A percentile compares a stretch with the other conserved stretches of the same genome.
These are phyloP conservation scores for Drosophila ohnishii DNA, from an alignment of 1,140 invertebrate genomes.

Conservation along the genomic window DNA sequence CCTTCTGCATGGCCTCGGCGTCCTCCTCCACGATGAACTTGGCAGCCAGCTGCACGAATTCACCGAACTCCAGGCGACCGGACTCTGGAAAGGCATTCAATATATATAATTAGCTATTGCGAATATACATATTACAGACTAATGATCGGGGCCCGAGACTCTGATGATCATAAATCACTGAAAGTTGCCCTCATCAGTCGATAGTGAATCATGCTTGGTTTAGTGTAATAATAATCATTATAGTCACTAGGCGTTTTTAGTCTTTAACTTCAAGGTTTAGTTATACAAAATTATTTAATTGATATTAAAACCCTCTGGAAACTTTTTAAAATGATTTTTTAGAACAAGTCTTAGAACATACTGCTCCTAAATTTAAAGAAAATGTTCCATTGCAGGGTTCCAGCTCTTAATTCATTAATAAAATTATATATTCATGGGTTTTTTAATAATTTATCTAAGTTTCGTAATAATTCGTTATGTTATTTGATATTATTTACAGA, in stretches of 20 bases:
- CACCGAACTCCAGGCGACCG: conserved; percentile 96
- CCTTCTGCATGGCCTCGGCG: conserved; percentile 95
- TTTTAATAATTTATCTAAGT: no score
- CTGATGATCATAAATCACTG: conserved; percentile 45
- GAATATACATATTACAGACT: conserved; percentile 6
- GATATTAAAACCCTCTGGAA: not conserved
- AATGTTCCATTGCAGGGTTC: not conserved
- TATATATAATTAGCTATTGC: conserved; percentile 34
- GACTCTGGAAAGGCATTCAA: conserved; percentile 87
- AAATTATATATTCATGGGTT: not conserved
- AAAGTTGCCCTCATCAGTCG: conserved; percentile 25
- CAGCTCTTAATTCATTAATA: not conserved
- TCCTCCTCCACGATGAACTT: conserved; percentile 98
- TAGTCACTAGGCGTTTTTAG: not conserved
- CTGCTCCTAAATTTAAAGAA: not conserved
- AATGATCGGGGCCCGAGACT: conserved; percentile 8
- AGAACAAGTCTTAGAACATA: not conserved
- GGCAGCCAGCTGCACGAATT: conserved; percentile 96
- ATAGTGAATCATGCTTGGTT: conserved; percentile 17
- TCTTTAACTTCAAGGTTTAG: not conserved
- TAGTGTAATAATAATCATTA: conserved; percentile 6
- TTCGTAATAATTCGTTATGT: not conserved
- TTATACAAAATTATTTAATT: no score
- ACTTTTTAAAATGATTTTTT: not conserved
- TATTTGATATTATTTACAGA: not conserved